A percentile compares a stretch with the other conserved stretches of the same genome.
These are phyloP conservation scores for Bellardia pandia DNA, from an alignment of 2,888 invertebrate genomes.

Conservation along the genomic window DNA sequence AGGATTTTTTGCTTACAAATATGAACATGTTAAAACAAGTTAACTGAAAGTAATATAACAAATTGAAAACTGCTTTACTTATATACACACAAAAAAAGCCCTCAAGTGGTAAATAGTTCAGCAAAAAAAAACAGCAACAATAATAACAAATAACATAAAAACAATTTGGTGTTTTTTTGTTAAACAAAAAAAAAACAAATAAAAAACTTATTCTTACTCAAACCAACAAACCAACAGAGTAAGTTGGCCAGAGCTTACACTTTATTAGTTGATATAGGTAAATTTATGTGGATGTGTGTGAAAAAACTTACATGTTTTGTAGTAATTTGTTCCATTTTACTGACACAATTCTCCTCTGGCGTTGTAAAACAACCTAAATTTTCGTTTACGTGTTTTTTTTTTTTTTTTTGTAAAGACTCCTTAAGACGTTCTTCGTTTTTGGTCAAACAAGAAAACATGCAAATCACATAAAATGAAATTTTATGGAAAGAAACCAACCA, in stretches of 20 bases:
- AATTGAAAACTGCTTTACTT: conserved; percentile 53
- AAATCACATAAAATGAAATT: conserved; percentile 59
- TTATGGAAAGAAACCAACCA: conserved; percentile 48
- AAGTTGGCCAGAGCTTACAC: background rate
- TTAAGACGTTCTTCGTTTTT: conserved; percentile 5
- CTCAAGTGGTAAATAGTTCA: conserved; percentile 54
- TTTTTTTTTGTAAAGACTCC: background rate
- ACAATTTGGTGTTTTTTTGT: conserved; percentile 31
- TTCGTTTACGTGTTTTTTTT: background rate
- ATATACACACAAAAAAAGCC: conserved; percentile 10
- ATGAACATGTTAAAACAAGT: conserved; percentile 23
- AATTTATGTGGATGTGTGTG: background rate
- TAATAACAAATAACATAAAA: conserved; percentile 34
- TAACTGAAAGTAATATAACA: conserved; percentile 52
- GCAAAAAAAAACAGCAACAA: conserved; percentile 4
- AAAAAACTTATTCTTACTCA: conserved; percentile 21
- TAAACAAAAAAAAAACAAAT: background rate
- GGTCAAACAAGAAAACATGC: conserved; percentile 59
- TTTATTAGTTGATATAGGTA: background rate
- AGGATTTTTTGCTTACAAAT: background rate
- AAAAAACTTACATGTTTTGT: conserved; percentile 66
- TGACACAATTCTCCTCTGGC: conserved; percentile 48
- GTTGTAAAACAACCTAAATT: conserved; percentile 37
- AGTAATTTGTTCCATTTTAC: conserved; percentile 70
- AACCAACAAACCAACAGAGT: background rate